Base-by-base conservation (phyloP, 1,140 invertebrate genomes). In the Pachypeltis micranthus region DNA sequence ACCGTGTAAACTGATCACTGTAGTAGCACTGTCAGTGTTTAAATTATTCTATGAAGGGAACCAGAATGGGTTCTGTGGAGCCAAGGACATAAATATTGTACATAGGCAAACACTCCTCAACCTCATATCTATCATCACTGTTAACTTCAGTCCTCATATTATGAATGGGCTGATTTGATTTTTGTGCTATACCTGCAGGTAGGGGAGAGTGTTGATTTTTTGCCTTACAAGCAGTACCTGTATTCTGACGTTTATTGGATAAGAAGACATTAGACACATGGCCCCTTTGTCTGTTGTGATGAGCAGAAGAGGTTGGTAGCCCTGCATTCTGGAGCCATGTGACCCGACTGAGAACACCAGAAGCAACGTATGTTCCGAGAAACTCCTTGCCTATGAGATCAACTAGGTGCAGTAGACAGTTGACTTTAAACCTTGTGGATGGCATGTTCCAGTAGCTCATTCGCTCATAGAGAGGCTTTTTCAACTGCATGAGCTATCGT, bases 271-370 rank as follows among this genome's bases (percentile, higher is more conserved):
- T 23, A n/a, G 55, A 23, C 19, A 57, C 55, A 26, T 57, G 55
- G n/a, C 55, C 24, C n/a, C n/a, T 3, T 57, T 2, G 19, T 16
- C 24, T 57, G 24, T n/a, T 24, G 25, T 23, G 25, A 24, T 26
- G 19, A 21, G n/a, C 55, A 57, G 25, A 57, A 12, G 16, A 26
- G n/a, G n/a, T 57, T 24, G n/a, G 55, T 57, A 57, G 55, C 55
- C n/a, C 25, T 16, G 24, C 24, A 57, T 24, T 24, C 27, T 23
- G 55, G 27, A 16, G 55, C 55, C 25, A 23, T 57, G 24, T 57
- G 24, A 24, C n/a, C 24, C 2, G n/a, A 24, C 24, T 57, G 19
- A 21, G 55, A n/a, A 57, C 27, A 57, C 16, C 31, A 16, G 7
- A 39, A 39, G 16, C 31, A 39, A 10, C 16, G 31, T 39, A 39